Base-by-base conservation (phyloP, 1,140 invertebrate species). In the Asbolus verrucosus region DNA sequence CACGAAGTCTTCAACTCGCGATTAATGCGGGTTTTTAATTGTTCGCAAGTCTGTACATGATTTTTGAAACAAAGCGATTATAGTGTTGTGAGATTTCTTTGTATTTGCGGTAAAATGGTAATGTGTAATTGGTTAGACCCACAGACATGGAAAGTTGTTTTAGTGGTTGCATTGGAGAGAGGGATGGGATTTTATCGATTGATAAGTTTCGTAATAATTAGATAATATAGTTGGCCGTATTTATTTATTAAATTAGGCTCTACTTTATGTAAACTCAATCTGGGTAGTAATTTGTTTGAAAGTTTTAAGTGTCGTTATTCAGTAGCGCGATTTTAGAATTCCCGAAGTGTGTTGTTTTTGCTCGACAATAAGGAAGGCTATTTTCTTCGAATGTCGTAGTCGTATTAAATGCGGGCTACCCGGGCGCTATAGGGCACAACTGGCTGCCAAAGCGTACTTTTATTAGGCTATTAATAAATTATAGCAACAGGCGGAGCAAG, bases 391-490 rank as follows among this genome's bases (percentile, higher is more conserved):
- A 71, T 75, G 68, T 74, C 72, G 69, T 72, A 70, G 60, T 38
- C 60, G 65, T 71, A 73, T 74, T 69, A 73, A 73, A 72, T 72
- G 63, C 68, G 66, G 70, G 60, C 63, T 36, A 67, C 30, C 69
- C 33, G 63, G 30, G 66, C 30, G 71, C 60, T 21, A 69, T 71
- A 72, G 71, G 69, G 67, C 69, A 75, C 69, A 72, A 76, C 73
- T 61, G 69, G 77, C 76, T 77, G 78, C 72, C 74, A 76, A 77
- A 77, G 73, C 74, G 76, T 77, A 81, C 78, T 80, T 81, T 81
- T 81, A 80, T 80, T 79, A 78, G 76, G 74, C 77, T 76, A 81
- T 81, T 81, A 81, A 80, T 81, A 80, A 80, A 81, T 81, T 81
- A 81, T 79, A 79, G 79, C 79, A 81, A 81, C 78, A 81, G 78